A percentile compares a stretch with the other conserved stretches of the same genome.
phyloP scores from a whole-genome alignment of 2,888 invertebrate genomes.

The Orthonychiurus folsomi region DNA sequence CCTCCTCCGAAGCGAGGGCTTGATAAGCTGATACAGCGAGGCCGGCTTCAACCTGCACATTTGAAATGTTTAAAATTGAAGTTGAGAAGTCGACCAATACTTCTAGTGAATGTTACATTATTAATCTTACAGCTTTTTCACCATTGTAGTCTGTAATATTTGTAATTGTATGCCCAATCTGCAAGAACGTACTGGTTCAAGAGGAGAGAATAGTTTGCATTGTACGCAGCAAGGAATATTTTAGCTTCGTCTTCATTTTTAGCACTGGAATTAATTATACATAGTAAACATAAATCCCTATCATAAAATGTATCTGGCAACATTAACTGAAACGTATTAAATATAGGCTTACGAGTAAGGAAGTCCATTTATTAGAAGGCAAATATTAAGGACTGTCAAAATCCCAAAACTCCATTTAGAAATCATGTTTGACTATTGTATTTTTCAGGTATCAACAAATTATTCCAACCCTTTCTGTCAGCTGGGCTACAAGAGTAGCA shows the following conservation, averaged over 20 bases:
- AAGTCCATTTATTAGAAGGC: too few species aligned
- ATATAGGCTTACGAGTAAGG: too few species aligned
- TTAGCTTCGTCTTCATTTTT: conserved; percentile 36
- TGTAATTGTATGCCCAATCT: conserved; percentile 65
- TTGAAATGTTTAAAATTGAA: background rate
- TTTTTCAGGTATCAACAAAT: too few species aligned
- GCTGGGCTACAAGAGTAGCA: too few species aligned
- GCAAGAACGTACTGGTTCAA: conserved; percentile 55
- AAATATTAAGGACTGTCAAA: too few species aligned
- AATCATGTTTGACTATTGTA: too few species aligned
- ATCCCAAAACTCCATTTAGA: too few species aligned
- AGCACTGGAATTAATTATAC: conserved; percentile 16
- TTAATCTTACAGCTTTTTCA: conserved; percentile 28
- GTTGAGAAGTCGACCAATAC: background rate
- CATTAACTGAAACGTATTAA: too few species aligned
- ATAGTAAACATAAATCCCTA: too few species aligned
- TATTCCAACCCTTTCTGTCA: too few species aligned
- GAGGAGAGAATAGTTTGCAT: conserved; percentile 47
- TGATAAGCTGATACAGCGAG: conserved; percentile 25
- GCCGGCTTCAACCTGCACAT: conserved; percentile 31
- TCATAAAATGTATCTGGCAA: too few species aligned
- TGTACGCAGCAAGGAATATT: conserved; percentile 35
- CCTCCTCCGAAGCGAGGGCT: conserved; percentile 30
- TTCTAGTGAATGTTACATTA: conserved; percentile 1
- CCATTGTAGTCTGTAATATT: conserved; percentile 63